Percentiles rank a stretch among this genome's conserved stretches.
Evolutionary conservation across 2,113 vertebrate species (phyloP).

Genomic region (Oreochromis spilurus): DNA sequence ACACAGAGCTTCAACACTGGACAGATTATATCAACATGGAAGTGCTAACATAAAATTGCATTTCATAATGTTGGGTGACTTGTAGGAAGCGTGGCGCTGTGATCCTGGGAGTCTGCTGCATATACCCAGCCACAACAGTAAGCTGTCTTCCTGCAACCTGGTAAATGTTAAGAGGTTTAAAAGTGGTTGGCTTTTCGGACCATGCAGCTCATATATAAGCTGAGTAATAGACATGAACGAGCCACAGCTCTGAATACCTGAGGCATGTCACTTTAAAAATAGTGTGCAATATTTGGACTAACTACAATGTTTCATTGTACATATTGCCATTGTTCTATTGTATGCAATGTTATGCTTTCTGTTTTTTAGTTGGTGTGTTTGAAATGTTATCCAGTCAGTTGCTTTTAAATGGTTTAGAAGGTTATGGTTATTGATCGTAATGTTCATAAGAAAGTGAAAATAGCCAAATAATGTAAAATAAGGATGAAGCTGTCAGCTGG

Average conservation of each 20-base stretch:
- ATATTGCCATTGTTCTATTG: background rate
- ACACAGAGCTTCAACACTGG: background rate
- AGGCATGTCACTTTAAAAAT: background rate
- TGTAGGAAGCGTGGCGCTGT: background rate
- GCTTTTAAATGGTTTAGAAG: background rate
- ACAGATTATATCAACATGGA: background rate
- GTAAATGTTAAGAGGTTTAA: background rate
- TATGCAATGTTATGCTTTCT: background rate
- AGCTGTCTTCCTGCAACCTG: background rate
- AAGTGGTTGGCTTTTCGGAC: background rate
- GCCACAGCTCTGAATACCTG: background rate
- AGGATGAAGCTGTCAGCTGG: background rate
- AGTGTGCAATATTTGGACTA: background rate
- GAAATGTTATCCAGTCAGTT: background rate
- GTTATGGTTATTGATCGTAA: background rate
- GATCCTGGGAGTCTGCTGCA: background rate
- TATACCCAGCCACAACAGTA: background rate
- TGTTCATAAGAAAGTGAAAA: background rate
- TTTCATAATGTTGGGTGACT: background rate
- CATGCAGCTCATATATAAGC: background rate
- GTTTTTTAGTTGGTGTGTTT: background rate
- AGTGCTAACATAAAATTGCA: background rate
- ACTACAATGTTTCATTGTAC: background rate
- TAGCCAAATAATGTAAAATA: background rate
- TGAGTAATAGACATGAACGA: background rate